Evolutionary conservation across 1,140 invertebrate species (phyloP), one percentile per base, ranked within the genome.

Genomic region (Macrobrachium rosenbergii): DNA sequence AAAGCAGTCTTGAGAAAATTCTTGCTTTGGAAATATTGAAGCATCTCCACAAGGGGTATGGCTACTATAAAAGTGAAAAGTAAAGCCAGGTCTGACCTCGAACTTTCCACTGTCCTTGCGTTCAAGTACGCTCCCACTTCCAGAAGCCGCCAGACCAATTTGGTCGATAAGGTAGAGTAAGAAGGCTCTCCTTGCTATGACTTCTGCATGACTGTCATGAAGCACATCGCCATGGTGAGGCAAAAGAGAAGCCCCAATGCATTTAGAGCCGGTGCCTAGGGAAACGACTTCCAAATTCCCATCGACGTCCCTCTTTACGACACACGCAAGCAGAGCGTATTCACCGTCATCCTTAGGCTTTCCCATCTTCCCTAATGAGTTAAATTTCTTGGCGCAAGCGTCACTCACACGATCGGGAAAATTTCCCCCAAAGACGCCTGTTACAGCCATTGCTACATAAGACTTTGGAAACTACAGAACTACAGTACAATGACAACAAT

Each of bases 11-110:
- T 82, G 85, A 91, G 59, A 79, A 82, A 69, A 86, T 21, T 82
- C 23, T 59, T 88, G 67, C 87, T 94, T 95, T 14, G 94, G 93
- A 92, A 97, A 95, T 90, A 98, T 98, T n/a, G 96, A 95, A 28
- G 97, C 97, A 94, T 99, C 98, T 0, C 98, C 98, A 93, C 98
- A 99, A 72, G 97, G 98, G 63, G 95, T 94, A 91, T 97, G 96
- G 89, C 95, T 97, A 37, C 95, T 95, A 91, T 96, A 97, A 90
- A 99, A 96, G 92, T 98, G 95, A 92, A 98, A 98, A 19, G 93
- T 93, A 72, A 96, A 91, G 16, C 92, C 92, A n/a, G 92, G 79
- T 89, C 94, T 94, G 0, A 96, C 10, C 1, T 43, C n/a, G 90
- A 91, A 91, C 69, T 90, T 90, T 10, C 85, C 89, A 10, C 7